Base-by-base conservation (phyloP, 2,888 invertebrate genomes). In the Seira musarum region DNA sequence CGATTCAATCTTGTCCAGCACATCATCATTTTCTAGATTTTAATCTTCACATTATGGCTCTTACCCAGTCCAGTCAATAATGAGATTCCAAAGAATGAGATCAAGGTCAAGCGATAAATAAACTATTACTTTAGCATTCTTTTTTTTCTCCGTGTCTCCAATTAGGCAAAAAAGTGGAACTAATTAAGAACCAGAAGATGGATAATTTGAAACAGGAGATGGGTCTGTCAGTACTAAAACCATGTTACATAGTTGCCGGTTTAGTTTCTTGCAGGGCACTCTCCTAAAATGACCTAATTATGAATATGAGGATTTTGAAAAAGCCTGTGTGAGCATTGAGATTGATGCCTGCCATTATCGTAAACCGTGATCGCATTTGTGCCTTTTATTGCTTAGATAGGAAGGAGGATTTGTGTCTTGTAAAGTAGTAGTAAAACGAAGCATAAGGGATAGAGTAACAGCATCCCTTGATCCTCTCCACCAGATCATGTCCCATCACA, bases 121-220 rank as follows among this genome's bases (percentile, higher is more conserved):
- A 53, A 17, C 3, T n/a, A 53, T n/a, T 30, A 30, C 30, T 30
- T 8, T 8, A 30, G 30, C 30, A 5, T 8, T 30, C 3, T 3
- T 15, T 17, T 8, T 53, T 53, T 13, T 53, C 53, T n/a, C n/a
- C 3, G 3, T 3, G 3, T 13, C 53, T 53, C 53, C 17, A n/a
- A 53, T 53, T 53, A 53, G n/a, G 53, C 17, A 53, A 53, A 17
- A 53, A 53, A 53, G 53, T 53, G 53, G 17, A 53, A 53, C 53
- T 53, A 53, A 53, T 53, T 53, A 53, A 53, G 53, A 53, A 53
- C 53, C 30, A 30, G 30, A 30, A 30, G 8, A 30, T 30, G 30
- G 30, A 30, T 30, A 30, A 30, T 30, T 30, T 30, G 30, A 30
- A 30, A 30, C 3, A 30, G 30, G 30, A 30, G 30, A 30, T 30